phyloP scores from a whole-genome alignment of 2,113 vertebrate genomes.

The Lasiurus borealis region DNA sequence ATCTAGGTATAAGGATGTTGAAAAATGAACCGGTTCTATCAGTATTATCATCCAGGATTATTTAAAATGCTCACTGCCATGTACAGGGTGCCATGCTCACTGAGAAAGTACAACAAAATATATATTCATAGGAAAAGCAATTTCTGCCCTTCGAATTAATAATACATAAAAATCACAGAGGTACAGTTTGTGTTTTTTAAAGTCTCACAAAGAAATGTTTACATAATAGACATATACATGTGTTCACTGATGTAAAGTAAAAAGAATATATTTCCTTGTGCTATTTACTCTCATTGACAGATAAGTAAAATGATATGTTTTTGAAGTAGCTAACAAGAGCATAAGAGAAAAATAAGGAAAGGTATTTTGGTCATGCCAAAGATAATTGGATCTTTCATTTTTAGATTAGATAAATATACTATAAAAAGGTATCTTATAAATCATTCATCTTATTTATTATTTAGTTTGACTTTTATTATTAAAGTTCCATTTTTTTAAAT shows the following conservation, averaged over 20 bases:
- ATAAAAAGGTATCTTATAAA: not conserved
- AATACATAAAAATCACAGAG: not conserved
- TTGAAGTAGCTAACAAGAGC: not conserved
- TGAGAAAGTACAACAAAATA: not conserved
- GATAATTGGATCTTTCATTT: not conserved
- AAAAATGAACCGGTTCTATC: not conserved
- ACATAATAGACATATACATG: not conserved
- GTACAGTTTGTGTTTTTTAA: not conserved
- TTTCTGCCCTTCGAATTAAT: not conserved
- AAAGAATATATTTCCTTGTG: not conserved
- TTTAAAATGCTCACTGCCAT: not conserved
- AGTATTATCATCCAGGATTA: not conserved
- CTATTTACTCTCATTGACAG: conserved; percentile 1
- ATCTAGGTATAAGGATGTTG: not conserved
- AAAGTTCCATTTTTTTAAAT: not conserved
- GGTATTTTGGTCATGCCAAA: not conserved
- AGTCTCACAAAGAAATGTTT: not conserved
- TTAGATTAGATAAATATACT: not conserved
- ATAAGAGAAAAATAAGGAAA: not conserved
- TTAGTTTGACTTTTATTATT: not conserved
- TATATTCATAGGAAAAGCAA: not conserved
- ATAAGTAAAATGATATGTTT: not conserved
- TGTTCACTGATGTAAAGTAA: not conserved
- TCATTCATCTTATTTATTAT: not conserved
- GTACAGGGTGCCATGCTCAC: not conserved